Evolutionary conservation across 2,888 invertebrate species (phyloP).

Genomic region (Caenorhabditis sp.): DNA sequence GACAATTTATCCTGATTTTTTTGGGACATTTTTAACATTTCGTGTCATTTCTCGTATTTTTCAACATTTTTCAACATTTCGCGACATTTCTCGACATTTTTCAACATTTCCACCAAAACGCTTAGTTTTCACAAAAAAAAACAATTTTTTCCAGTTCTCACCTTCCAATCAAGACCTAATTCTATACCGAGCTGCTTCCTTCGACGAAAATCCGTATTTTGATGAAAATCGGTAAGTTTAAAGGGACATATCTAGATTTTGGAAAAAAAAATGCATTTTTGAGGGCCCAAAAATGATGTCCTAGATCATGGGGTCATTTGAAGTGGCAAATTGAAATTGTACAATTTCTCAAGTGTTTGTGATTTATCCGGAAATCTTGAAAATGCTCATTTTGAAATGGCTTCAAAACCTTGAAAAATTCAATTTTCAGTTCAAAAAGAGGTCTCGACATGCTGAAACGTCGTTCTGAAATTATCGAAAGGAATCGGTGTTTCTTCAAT

Average conservation of each 20-base stretch:
- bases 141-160: neutral
- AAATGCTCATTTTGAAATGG: neutral
- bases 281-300: too few relatives aligned
- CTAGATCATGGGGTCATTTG: neutral
- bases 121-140: too few relatives aligned
- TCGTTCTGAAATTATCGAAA: slow-evolving; percentile 36
- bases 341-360: too few relatives aligned
- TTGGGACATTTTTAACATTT: too few relatives aligned
- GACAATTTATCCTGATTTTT: too few relatives aligned
- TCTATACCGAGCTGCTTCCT: neutral
- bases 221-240: neutral
- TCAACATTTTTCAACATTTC: too few relatives aligned
- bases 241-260: too few relatives aligned
- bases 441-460: slow-evolving; percentile 38
- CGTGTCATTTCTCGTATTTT: too few relatives aligned
- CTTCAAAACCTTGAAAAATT: neutral
- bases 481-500: slow-evolving; percentile 46
- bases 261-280: too few relatives aligned
- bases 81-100: too few relatives aligned
- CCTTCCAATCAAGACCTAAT: neutral
- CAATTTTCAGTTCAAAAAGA: slow-evolving; percentile 32
- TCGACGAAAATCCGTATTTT: neutral
- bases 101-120: too few relatives aligned
- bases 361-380: too few relatives aligned
- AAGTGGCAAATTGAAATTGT: neutral